phyloP scores from a whole-genome alignment of 2,797 vertebrate species.

The Hypotaenidia philippensis region DNA sequence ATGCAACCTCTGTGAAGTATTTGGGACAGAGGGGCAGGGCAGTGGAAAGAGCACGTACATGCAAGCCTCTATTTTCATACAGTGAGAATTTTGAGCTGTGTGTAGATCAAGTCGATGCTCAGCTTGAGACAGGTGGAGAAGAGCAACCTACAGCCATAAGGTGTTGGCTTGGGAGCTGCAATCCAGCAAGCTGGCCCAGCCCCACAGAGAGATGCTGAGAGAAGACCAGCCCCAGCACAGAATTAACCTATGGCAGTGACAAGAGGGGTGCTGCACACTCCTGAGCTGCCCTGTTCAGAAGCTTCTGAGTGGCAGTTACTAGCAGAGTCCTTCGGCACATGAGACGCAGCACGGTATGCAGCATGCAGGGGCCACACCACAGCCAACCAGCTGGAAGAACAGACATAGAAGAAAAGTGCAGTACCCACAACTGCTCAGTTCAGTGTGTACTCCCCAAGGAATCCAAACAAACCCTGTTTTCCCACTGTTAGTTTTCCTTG shows the following conservation, averaged over 20 bases:
- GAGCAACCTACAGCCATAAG: neutral
- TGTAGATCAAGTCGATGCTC: neutral
- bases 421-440: neutral
- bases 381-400: neutral
- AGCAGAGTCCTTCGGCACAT: neutral
- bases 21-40: neutral
- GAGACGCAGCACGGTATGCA: neutral
- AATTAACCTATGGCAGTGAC: neutral
- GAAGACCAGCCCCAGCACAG: neutral
- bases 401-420: neutral
- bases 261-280: neutral
- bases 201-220: too few species aligned
- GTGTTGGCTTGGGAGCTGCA: neutral
- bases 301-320: neutral
- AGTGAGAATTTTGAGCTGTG: neutral
- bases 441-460: conserved; percentile 3
- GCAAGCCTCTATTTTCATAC: neutral
- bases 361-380: neutral
- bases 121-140: neutral
- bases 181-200: neutral
- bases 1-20: neutral
- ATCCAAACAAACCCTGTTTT: conserved; percentile 18
- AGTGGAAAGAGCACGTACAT: neutral
- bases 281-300: neutral
- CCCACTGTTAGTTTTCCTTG: neutral